These are phyloP conservation scores for Protosalanx chinensis DNA, from an alignment of 2,797 vertebrate genomes.

Conservation along the genomic window DNA sequence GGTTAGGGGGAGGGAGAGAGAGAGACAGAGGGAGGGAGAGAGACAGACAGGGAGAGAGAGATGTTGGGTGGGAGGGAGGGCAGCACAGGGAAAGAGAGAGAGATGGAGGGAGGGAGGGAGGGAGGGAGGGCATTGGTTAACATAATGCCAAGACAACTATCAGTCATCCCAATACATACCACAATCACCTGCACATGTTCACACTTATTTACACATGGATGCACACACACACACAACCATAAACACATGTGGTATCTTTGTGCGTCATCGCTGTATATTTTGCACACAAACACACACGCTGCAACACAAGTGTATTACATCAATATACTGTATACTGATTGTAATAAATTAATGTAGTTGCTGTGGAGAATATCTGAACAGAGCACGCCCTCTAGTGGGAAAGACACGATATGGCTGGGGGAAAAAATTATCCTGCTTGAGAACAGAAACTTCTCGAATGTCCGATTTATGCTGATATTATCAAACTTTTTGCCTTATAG, in stretches of 20 bases:
- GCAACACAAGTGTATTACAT: too few species aligned
- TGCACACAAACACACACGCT: too few species aligned
- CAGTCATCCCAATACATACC: slow-evolving; percentile 15
- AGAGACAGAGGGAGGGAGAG: too few species aligned
- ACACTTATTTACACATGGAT: not conserved
- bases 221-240: not conserved
- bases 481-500: slow-evolving; percentile 60
- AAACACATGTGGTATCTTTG: too few species aligned
- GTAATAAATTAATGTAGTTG: slow-evolving; percentile 16
- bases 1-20: too few species aligned
- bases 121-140: not conserved
- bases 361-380: slow-evolving; percentile 16
- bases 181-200: not conserved
- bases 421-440: too few species aligned
- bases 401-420: slow-evolving; percentile 14
- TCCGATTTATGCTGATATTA: not conserved
- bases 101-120: too few species aligned
- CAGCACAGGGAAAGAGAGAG: too few species aligned
- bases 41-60: too few species aligned
- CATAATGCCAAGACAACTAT: not conserved
- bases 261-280: too few species aligned
- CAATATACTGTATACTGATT: not conserved
- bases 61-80: too few species aligned
- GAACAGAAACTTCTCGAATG: too few species aligned
- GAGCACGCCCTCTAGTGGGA: slow-evolving; percentile 44